Evolutionary conservation across 2,113 vertebrate genomes (phyloP).

Genomic region (Phylloscopus trochiloides): DNA sequence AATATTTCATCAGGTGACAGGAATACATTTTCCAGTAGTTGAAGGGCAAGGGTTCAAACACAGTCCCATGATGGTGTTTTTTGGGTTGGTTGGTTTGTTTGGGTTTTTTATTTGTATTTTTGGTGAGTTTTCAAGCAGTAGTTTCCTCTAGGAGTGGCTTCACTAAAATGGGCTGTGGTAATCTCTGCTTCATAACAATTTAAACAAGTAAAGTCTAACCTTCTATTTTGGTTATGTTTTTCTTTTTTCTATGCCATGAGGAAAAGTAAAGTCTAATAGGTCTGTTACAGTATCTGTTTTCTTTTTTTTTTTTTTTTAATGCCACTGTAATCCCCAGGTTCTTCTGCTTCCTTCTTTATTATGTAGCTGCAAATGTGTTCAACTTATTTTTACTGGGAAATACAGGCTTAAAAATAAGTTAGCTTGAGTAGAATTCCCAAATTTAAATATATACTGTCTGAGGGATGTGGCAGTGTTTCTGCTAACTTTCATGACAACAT

Average conservation of each 20-base stretch:
- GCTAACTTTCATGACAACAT: neutral
- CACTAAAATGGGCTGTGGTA: neutral
- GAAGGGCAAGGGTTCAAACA: neutral
- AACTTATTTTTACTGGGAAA: neutral
- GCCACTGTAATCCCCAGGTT: neutral
- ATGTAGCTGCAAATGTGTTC: neutral
- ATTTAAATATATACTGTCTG: neutral
- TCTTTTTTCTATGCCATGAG: neutral
- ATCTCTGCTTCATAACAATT: neutral
- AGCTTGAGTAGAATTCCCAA: neutral
- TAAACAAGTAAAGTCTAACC: neutral
- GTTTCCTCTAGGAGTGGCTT: neutral
- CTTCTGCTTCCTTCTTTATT: neutral
- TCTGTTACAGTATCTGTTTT: neutral
- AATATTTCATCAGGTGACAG: neutral
- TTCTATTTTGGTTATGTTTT: fast-evolving
- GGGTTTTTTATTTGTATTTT: neutral
- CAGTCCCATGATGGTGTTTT: fast-evolving
- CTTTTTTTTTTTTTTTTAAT: neutral
- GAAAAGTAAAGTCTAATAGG: neutral
- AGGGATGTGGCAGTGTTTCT: neutral
- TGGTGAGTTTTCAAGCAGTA: neutral
- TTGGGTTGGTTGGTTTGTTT: neutral
- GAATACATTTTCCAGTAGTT: neutral
- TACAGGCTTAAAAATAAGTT: neutral